Conservation (phyloP, 2,888 invertebrate genomes). For the Drosophila gaucha region DNA sequence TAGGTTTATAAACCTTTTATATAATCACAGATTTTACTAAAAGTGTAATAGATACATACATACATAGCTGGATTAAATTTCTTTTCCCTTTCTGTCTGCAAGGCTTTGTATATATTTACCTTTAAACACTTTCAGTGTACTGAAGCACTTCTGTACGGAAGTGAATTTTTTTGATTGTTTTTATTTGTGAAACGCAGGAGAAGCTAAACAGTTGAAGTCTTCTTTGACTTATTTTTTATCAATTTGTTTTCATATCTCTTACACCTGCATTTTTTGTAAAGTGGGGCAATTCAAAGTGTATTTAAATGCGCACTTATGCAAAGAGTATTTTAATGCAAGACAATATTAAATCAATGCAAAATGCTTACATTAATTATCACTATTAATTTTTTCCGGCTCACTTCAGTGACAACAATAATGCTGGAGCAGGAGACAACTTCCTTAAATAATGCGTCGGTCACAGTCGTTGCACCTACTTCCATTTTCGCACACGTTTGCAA, state of each 20-base stretch:
- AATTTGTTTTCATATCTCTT: constrained; percentile 2
- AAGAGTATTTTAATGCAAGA: too few species aligned
- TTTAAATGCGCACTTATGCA: too few species aligned
- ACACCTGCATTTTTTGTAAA: too few species aligned
- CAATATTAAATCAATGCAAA: too few species aligned
- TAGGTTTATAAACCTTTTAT: neutral
- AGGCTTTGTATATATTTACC: constrained; percentile 3
- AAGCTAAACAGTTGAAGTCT: constrained; percentile 48
- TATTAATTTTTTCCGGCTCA: neutral
- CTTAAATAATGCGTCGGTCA: constrained; percentile 27
- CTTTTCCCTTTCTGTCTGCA: neutral
- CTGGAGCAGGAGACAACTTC: constrained; percentile 25
- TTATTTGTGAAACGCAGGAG: constrained; percentile 17
- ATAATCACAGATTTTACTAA: too few species aligned
- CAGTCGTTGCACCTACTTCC: constrained; percentile 11
- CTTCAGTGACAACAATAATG: constrained; percentile 32
- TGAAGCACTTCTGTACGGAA: constrained; percentile 33
- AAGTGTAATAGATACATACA: too few species aligned
- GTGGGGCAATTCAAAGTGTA: too few species aligned
- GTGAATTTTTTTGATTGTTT: neutral
- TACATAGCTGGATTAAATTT: too few species aligned
- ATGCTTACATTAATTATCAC: too few species aligned
- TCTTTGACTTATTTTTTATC: constrained; percentile 17
- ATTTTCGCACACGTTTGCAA: constrained; percentile 5
- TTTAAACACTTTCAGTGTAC: too few species aligned